Conservation (phyloP, 1,140 invertebrate species). For the Drosophila sp. region DNA sequence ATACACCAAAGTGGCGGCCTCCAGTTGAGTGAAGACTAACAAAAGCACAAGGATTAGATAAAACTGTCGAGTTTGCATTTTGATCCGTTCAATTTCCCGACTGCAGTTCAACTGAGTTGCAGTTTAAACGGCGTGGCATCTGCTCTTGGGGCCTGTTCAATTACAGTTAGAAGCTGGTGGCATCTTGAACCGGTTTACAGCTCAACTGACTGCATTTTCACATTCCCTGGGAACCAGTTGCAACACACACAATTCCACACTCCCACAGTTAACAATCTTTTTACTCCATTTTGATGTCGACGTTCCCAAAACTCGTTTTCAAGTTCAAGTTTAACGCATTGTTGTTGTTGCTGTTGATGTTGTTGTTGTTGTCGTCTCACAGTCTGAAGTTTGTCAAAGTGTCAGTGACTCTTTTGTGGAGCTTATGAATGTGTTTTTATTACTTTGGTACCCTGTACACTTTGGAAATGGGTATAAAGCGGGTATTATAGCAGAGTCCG, state of each 20-base stretch:
- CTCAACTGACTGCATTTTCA: constrained; percentile 33
- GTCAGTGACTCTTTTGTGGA: constrained; percentile 77
- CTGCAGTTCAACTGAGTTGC: constrained; percentile 55
- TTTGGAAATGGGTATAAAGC: neutral
- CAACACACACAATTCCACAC: constrained; percentile 33
- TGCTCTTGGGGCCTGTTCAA: constrained; percentile 8
- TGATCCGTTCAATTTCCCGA: constrained; percentile 30
- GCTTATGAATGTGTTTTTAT: constrained; percentile 43
- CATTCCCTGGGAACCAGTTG: constrained; percentile 58
- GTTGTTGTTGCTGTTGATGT: neutral
- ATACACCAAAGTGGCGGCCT: constrained; percentile 61
- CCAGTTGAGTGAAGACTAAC: constrained; percentile 2
- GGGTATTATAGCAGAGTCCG: neutral
- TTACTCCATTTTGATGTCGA: constrained; percentile 28
- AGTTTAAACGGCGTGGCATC: constrained; percentile 27
- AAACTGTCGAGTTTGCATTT: constrained; percentile 8
- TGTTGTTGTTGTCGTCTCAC: constrained; percentile 20
- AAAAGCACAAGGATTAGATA: constrained; percentile 21
- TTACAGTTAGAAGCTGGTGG: constrained; percentile 45
- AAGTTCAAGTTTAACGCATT: constrained; percentile 78
- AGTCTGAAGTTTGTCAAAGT: constrained; percentile 59
- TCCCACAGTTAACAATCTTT: neutral
- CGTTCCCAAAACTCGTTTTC: constrained; percentile 74
- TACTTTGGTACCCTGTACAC: constrained; percentile 25
- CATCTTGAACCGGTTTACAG: constrained; percentile 47